phyloP scores from a whole-genome alignment of 2,797 vertebrate species.

The Microhierax caerulescens region DNA sequence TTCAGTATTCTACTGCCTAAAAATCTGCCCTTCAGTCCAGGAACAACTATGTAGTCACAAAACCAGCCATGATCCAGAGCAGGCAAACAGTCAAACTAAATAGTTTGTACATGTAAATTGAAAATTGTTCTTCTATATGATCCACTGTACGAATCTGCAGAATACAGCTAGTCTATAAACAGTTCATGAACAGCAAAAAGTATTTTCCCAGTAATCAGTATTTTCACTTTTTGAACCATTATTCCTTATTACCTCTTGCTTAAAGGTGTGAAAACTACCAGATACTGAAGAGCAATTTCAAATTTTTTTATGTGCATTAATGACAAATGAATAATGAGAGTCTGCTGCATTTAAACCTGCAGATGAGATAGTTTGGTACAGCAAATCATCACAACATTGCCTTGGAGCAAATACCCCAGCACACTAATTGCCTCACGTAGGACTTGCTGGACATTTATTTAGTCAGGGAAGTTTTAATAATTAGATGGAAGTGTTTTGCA shows the following conservation, averaged over 20 bases:
- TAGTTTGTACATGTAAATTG: not conserved
- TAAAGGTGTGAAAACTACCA: not conserved
- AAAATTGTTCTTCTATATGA: not conserved
- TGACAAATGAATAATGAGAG: not conserved
- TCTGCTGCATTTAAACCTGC: not conserved
- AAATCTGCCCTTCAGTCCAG: not conserved
- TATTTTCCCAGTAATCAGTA: not conserved
- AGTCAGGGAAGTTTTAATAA: not conserved
- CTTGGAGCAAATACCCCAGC: not conserved
- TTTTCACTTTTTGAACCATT: not conserved
- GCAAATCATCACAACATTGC: not conserved
- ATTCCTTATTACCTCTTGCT: not conserved
- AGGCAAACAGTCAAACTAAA: not conserved
- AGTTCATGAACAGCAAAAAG: not conserved
- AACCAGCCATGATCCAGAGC: not conserved
- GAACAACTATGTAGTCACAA: not conserved
- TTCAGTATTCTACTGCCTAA: constrained; percentile 23
- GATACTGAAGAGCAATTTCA: not conserved
- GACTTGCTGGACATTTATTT: not conserved
- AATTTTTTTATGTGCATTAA: not conserved
- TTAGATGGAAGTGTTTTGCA: not conserved
- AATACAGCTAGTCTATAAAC: not conserved
- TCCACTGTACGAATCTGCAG: not conserved
- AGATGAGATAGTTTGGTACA: not conserved
- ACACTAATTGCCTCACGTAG: not conserved